Base-by-base conservation (phyloP, 2,113 vertebrate species). In the Procavia capensis region DNA sequence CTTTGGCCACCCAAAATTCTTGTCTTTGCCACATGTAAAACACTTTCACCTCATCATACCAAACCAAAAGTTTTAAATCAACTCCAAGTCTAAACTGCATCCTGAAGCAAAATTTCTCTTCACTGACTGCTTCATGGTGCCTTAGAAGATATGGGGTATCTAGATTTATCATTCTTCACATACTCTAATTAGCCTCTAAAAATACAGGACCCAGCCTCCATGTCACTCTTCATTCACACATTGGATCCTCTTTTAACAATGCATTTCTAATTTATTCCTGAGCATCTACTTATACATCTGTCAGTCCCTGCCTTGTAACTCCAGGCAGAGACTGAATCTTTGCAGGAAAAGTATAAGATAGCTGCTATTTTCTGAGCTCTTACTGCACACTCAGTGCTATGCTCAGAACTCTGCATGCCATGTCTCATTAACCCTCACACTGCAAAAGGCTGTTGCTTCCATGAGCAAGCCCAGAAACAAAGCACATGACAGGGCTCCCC, bases 171-270 rank as follows among this genome's bases (percentile, higher is more conserved):
- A 88, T 76, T 92, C 88, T 90, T 95, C 88, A 34, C 76, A 78
- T 76, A 95, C 95, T 95, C 95, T 96, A 94, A 96, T 96, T 76
- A 93, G 94, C 90, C 94, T 96, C 95, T 95, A 93, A 95, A 97
- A 96, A 97, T 94, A 95, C 88, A 92, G 43, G 82, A 81, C 81
- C 84, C 91, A 87, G 87, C 85, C 93, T 95, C 72, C 92, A 84
- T 95, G 97, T 93, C 95, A 92, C 88, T 96, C 96, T 97, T 90
- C 87, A 76, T 95, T 97, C 93, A 96, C 95, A 97, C 94, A 87
- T 54, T 50, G 91, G 86, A 93, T 92, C 88, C 85, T 70, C 92
- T 97, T 96, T 96, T 95, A 97, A 96, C 92, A 88, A 94, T 87
- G 94, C 91, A 96, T 97, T 92, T 95, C 95, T 95, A 97, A 97